Base-by-base conservation (phyloP, 2,888 invertebrate species). In the Sympetrum striolatum region DNA sequence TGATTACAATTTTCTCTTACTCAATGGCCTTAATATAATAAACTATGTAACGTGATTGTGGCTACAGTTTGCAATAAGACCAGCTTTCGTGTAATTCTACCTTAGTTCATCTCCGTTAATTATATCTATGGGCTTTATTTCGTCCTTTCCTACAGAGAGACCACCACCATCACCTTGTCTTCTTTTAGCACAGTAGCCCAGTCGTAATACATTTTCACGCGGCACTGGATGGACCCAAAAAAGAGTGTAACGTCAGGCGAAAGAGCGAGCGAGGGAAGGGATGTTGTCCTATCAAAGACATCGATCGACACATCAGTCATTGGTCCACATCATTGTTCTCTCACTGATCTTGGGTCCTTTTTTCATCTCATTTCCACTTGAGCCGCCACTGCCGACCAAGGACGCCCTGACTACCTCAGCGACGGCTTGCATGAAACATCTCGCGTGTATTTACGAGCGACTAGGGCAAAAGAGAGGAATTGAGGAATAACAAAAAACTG, bases 281-380 rank as follows among this genome's bases (percentile, higher is more conserved):
- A 64, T 22, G 73, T 25, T 22, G 73, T 53, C 31, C 86, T 64
- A 86, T 86, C 86, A 86, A 86, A 64, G 86, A 58, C 39, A 18
- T 58, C 64, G 37, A 86, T 86, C 86, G 86, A 86, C 58, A 39
- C 86, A 86, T 86, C 86, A 86, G 22, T 86, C 86, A 86, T 86
- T 86, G 86, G 86, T 86, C 86, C 86, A 48, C 86, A 86, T 86
- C 86, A 86, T 86, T 86, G 86, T 86, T 86, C 86, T 86, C 37
- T 48, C 86, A 60, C 60, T 58, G 60, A 60, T 82, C 82, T 82
- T 35, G 2, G 37, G 80, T 39, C 58, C 64, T 60, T 37, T 60
- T 86, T 86, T 86, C 37, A 86, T 86, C 64, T 60, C 86, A 86
- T 86, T 37, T 60, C 86, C 37, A 8, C 37, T 8, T 53, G n/a